Base-by-base conservation (phyloP, 2,888 invertebrate species). In the Chloroclystis v-ata region DNA sequence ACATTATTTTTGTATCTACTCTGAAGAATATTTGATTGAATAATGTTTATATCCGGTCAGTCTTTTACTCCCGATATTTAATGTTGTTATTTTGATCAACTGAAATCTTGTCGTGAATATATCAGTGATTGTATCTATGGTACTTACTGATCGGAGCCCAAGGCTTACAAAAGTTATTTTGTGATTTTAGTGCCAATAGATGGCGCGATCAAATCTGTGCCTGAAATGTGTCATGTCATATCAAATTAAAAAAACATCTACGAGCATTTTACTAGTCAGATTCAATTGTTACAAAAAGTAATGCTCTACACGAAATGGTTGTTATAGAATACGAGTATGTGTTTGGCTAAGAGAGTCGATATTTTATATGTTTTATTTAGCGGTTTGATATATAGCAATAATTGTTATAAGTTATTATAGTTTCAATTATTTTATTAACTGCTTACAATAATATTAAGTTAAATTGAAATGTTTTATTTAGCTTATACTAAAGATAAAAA, bases 161-260 rank as follows among this genome's bases (percentile, higher is more conserved):
- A 28, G 33, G 33, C 28, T 28, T 25, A 37, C 6, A 8, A 41
- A 33, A 47, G 56, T 54, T 52, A 54, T 57, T 11, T 39, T 7
- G 56, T 54, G 54, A 54, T 57, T 11, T 39, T 7, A 32, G 54
- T 57, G 57, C 54, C 57, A 57, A 57, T 45, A 35, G 7, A 39
- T 1, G 37, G 44, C 30, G 43, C 33, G 33, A 49, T 47, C 26
- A 28, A 45, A 45, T 40, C 46, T 9, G 50, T 57, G 54, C 54
- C 42, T 53, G n/a, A 45, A 37, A 29, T 45, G 44, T 42, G 28
- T 45, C 28, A 38, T 37, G 28, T 40, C 35, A 41, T 40, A 43
- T 46, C 28, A 43, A 43, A 32, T 43, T 38, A 16, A 14, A n/a
- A n/a, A 30, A 44, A 28, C 32, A 43, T 43, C 32, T 29, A 41